Evolutionary conservation across 2,113 vertebrate species (phyloP), one percentile per base, ranked within the genome.

Genomic region (Zosterops hypoxanthus): DNA sequence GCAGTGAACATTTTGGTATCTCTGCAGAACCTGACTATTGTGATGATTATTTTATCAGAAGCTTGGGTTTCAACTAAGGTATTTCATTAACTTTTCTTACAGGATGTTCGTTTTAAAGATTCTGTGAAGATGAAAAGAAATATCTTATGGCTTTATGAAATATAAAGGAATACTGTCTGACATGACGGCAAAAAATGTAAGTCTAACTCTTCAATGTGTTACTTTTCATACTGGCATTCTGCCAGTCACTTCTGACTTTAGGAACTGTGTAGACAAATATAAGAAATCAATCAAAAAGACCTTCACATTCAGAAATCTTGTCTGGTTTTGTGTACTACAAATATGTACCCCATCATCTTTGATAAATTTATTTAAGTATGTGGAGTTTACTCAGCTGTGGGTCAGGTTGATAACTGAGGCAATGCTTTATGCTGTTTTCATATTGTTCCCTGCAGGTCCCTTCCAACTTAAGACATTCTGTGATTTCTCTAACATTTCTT

Each of bases 101-200:
- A 98, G 98, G 92, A 93, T 97, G 86, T 94, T 92, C 44, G 75
- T 96, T 96, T 96, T 97, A 96, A 97, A 94, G 94, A 82, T 93
- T 94, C 81, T 69, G 41, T 95, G 97, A 97, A 97, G 97, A 98
- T 90, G 92, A 96, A 91, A 93, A 97, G 39, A 47, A 31, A 34
- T 90, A 80, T 96, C 95, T 96, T 93, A 97, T 95, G 97, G 92
- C 90, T 97, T 97, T 97, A 79, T 80, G 36, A 96, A 96, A 88
- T 96, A 92, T 97, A 97, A 95, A 95, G 82, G 53, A 97, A 94
- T 93, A 94, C 77, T 95, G 21, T 93, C 95, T 98, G 98, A 95
- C 97, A 98, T 98, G 97, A 98, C 84, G 94, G 89, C 97, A 96
- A 98, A 98, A 98, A 98, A 97, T 98, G 97, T 98, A 97, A 98